Evolutionary conservation across 1,140 invertebrate species (phyloP).

Genomic region (Hycleus cichorii): DNA sequence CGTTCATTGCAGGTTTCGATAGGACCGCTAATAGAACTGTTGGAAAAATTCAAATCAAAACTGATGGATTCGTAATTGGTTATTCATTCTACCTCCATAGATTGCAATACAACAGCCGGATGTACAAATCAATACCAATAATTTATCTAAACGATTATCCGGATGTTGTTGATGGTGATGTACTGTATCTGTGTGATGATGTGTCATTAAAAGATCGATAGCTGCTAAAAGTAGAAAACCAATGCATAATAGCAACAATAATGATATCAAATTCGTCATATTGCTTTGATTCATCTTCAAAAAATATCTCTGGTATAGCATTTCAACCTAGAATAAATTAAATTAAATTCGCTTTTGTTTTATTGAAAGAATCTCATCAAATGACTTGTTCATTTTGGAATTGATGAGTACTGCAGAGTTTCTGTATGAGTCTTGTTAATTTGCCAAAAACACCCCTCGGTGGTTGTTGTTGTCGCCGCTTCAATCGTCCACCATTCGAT

Average conservation of each 20-base stretch:
- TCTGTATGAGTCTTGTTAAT: constrained; percentile 26
- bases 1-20: constrained; percentile 76
- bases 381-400: constrained; percentile 61
- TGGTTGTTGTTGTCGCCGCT: constrained; percentile 9
- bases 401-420: constrained; percentile 53
- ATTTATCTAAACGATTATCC: constrained; percentile 25
- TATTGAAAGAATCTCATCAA: background rate
- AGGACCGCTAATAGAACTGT: constrained; percentile 66
- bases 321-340: constrained; percentile 61
- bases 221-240: constrained; percentile 50
- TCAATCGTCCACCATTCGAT: too few relatives aligned
- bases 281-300: constrained; percentile 88
- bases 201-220: constrained; percentile 29
- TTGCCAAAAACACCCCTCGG: constrained; percentile 26
- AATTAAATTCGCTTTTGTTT: background rate
- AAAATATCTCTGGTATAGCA: constrained; percentile 87
- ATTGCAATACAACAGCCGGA: constrained; percentile 37
- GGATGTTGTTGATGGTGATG: constrained; percentile 2
- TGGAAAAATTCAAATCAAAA: constrained; percentile 25
- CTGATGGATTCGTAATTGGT: too few relatives aligned
- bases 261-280: constrained; percentile 71
- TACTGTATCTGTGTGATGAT: constrained; percentile 10
- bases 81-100: constrained; percentile 33
- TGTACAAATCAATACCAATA: constrained; percentile 35
- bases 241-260: constrained; percentile 62